Conservation (phyloP, 2,797 vertebrate genomes). For the Pelochelys cantorii region DNA sequence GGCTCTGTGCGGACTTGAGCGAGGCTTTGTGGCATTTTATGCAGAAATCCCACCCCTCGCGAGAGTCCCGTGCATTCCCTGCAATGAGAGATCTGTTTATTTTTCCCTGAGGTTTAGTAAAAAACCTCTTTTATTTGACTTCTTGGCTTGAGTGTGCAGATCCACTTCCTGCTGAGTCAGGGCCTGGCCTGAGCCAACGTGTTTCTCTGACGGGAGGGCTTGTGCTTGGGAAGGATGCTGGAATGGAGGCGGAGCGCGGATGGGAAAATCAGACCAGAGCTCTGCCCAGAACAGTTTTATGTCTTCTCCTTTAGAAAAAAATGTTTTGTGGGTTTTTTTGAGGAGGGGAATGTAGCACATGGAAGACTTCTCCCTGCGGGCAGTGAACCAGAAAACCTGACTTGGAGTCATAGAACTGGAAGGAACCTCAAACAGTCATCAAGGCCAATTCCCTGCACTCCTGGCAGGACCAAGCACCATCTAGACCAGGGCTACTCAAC, state of each 20-base stretch:
- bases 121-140: neutral
- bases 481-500: too few species aligned
- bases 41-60: rapidly evolving
- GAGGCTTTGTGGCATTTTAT: neutral
- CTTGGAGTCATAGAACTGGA: too few species aligned
- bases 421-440: too few species aligned
- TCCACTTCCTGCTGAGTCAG: neutral
- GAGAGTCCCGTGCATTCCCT: neutral
- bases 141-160: neutral
- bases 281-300: neutral
- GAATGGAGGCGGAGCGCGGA: neutral
- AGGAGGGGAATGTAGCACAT: neutral
- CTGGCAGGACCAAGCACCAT: too few species aligned
- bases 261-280: neutral
- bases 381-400: neutral
- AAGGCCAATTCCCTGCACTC: too few species aligned
- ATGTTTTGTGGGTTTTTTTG: neutral
- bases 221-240: neutral
- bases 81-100: neutral
- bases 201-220: neutral
- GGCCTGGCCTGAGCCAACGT: neutral
- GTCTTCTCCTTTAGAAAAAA: neutral
- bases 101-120: neutral
- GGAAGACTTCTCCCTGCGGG: neutral
- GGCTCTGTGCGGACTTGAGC: neutral